Evolutionary conservation across 2,888 invertebrate genomes (phyloP), one percentile per base, ranked within the genome.

Genomic region (Ochropleura leucogaster): DNA sequence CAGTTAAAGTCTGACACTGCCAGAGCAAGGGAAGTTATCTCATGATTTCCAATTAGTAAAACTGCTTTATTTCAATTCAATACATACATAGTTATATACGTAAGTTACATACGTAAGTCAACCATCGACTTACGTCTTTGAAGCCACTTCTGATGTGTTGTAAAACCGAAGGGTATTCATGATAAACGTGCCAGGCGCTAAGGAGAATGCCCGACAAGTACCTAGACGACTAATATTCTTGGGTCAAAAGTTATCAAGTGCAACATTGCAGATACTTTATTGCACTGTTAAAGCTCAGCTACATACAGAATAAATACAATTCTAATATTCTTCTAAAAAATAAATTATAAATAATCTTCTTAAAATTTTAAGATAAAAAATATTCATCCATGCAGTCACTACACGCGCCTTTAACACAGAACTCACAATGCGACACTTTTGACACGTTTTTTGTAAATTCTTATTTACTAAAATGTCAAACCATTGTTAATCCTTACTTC

Each of bases 191-290:
- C 8, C 60, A 60, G 16, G 42, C 40, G 16, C 53, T 40, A n/a
- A 77, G 79, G 80, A 77, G 84, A 84, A 82, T 76, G 82, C 70
- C 71, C 85, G 74, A 67, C 16, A 74, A 68, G 68, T 74, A 30
- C 30, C 30, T 30, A 53, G 51, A 5, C 60, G 3, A 59, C 66
- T 71, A 73, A 74, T 71, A 77, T 82, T 63, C 42, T 65, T 8
- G 64, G 83, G 84, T 87, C 66, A 87, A 77, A 87, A 73, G 87
- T 83, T 87, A 87, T 87, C 87, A 74, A 62, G 3, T 60, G 80
- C 67, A 77, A 83, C 73, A 78, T 76, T 70, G 55, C 20, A 74
- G 63, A 68, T 79, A 86, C 78, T 68, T 73, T 84, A 40, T 85
- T 85, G 86, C 85, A 72, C 18, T 57, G 14, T 85, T 87, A 87